Percentiles rank a stretch among this genome's conserved stretches.
Conservation (phyloP, 2,888 invertebrate species). For the Leptarthrus brevirostris region DNA sequence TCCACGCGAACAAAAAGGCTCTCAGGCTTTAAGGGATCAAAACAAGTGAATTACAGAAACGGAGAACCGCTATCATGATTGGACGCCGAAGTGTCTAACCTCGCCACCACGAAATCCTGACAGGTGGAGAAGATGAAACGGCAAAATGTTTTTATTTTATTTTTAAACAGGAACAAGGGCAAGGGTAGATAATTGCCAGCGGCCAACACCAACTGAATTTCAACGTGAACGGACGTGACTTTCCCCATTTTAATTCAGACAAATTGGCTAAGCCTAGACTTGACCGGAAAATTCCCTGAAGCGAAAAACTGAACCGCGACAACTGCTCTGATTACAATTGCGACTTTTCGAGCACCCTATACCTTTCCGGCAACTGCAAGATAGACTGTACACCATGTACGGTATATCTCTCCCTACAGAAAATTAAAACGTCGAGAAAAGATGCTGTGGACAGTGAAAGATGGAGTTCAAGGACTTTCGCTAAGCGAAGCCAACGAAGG, state of each 20-base stretch:
- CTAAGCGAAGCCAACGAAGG: not conserved
- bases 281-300: too few relatives aligned
- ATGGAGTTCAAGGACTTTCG: constrained; percentile 35
- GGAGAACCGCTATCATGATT: constrained; percentile 24
- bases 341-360: too few relatives aligned
- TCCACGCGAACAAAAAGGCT: not conserved
- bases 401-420: not conserved
- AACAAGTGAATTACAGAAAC: constrained; percentile 26
- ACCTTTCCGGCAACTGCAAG: too few relatives aligned
- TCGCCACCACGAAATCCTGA: not conserved
- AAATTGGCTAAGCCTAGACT: too few relatives aligned
- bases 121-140: not conserved
- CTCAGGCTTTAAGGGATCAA: not conserved
- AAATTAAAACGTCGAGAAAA: constrained; percentile 25
- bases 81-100: constrained; percentile 21
- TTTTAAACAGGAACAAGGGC: constrained; percentile 14
- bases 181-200: constrained; percentile 39
- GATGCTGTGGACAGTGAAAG: constrained; percentile 19
- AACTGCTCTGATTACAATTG: too few relatives aligned
- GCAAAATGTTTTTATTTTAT: not conserved
- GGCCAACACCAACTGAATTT: constrained; percentile 2
- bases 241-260: constrained; percentile 23
- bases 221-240: constrained; percentile 1
- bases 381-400: too few relatives aligned
- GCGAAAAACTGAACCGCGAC: too few relatives aligned